Base-by-base conservation (phyloP, 1,140 invertebrate genomes). In the Megalopta genalis region DNA sequence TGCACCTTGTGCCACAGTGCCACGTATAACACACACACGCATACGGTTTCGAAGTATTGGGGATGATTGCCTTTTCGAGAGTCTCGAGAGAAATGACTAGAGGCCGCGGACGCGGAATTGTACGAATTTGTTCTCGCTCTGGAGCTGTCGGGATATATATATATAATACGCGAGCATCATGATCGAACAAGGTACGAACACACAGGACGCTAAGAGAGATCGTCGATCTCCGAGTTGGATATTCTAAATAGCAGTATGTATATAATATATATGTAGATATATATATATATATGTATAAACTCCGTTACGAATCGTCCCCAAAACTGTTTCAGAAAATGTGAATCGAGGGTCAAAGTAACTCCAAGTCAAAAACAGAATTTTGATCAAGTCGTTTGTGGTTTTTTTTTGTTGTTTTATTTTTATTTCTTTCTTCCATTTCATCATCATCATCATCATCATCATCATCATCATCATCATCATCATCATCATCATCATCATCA, bases 271-370 rank as follows among this genome's bases (percentile, higher is more conserved):
- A n/a, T n/a, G n/a, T n/a, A n/a, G n/a, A n/a, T n/a, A n/a, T n/a
- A n/a, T n/a, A n/a, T n/a, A n/a, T n/a, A n/a, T n/a, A n/a, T n/a
- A n/a, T n/a, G n/a, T n/a, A n/a, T n/a, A 62, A 73, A 72, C 14
- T 69, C 77, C 82, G 42, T 46, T 2, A 46, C 42, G 90, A 92
- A 92, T 92, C 91, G 89, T 92, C 91, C 91, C 90, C 90, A 91
- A 92, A 91, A 92, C 91, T 91, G 90, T 91, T 91, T 90, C 89
- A 91, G 90, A 91, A 91, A 92, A 86, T 84, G 49, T 54, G 88
- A 88, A 89, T 89, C 83, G 88, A 91, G 90, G 89, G 90, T 90
- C 87, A 91, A 91, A 88, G 42, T 46, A 91, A 90, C 89, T 89
- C 77, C 84, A 89, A 90, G 88, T 90, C 88, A 87, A 32, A 87